Base-by-base conservation (phyloP, 2,888 invertebrate species). In the Melinopterus prodromus region DNA sequence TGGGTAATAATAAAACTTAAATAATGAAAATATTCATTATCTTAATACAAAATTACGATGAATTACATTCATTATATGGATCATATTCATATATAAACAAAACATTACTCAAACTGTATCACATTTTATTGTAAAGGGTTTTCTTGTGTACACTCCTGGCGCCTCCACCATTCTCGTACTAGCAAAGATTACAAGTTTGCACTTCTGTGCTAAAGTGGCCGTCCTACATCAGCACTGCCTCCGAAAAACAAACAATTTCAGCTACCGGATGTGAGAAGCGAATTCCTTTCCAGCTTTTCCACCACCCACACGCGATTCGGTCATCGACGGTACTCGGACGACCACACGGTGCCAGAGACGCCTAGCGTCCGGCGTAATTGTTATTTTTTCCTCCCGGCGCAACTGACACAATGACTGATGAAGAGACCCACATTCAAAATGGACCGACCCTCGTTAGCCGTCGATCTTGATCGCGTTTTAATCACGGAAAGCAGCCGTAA, bases 391-490 rank as follows among this genome's bases (percentile, higher is more conserved):
- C 12, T 35, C 74, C 37, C 37, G 16, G 74, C 37, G n/a, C 5
- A 53, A 53, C 53, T 53, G 53, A 53, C 53, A 53, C 53, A 53
- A 74, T 74, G 35, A 74, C 35, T 74, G 74, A 74, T 74, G 74
- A 37, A 74, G 37, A 26, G 74, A 35, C 35, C 71, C 26, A n/a
- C n/a, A 36, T 74, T 74, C 53, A 53, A 53, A 53, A 53, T 53
- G 53, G 53, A 53, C 74, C 74, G 74, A 74, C 74, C 36, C 37
- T 37, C 71, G 71, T 74, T 74, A 37, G 74, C 35, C 53, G 53
- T 53, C 53, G 53, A 74, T 74, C 74, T 74, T n/a, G 37, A 74
- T 74, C 74, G 74, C n/a, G 74, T 37, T 74, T 16, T 74, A 53
- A 53, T 53, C 53, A 12, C 53, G 53, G 5, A 53, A 53, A 53